phyloP scores from a whole-genome alignment of 2,113 vertebrate genomes.

The Microtus oregoni region DNA sequence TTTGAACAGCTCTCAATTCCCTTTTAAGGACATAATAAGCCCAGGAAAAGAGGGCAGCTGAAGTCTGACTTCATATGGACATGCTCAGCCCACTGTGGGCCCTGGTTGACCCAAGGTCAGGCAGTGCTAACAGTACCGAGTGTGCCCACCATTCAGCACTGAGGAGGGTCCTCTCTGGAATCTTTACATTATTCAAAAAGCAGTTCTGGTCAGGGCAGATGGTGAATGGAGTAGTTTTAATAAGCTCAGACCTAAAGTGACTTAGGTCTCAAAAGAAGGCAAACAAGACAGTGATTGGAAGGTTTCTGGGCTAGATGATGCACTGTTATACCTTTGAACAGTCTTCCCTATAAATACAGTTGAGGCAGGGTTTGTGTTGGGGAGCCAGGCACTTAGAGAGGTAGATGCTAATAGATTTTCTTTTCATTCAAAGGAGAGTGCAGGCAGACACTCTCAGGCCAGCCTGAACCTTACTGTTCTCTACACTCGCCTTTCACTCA shows the following conservation, averaged over 20 bases:
- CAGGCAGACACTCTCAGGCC: background rate
- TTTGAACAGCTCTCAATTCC: conserved; percentile 49
- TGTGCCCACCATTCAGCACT: background rate
- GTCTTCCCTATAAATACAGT: conserved; percentile 2
- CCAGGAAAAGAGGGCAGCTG: conserved; percentile 27
- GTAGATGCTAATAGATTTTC: background rate
- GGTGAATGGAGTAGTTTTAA: background rate
- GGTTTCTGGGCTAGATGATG: background rate
- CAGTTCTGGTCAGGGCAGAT: background rate
- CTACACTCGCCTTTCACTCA: conserved; percentile 15
- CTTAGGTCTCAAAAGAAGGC: conserved; percentile 39
- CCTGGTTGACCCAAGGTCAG: background rate
- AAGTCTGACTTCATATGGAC: background rate
- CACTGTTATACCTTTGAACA: background rate
- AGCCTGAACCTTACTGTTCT: background rate
- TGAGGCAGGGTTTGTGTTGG: background rate
- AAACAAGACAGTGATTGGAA: background rate
- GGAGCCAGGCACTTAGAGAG: background rate
- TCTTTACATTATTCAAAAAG: conserved; percentile 21
- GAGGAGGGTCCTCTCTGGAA: background rate
- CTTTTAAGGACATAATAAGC: conserved; percentile 72
- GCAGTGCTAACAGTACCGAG: background rate
- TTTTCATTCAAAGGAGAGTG: conserved; percentile 31
- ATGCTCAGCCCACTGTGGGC: background rate
- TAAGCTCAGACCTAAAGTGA: background rate